Base-by-base conservation (phyloP, 2,797 vertebrate genomes). In the Tokudaia muenninki region DNA sequence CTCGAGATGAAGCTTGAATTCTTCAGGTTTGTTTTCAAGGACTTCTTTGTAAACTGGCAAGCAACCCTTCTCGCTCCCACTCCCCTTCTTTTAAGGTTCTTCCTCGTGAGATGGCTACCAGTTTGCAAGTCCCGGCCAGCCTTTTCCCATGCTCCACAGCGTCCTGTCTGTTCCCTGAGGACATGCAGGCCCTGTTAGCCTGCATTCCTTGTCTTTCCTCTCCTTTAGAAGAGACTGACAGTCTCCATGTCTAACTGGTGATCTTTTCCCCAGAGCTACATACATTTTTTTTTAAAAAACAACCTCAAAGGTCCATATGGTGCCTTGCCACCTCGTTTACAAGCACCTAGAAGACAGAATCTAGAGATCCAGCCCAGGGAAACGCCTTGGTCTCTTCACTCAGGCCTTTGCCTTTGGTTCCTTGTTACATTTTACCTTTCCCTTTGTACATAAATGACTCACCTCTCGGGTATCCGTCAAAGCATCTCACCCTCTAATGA, bases 1-100 rank as follows among this genome's bases (percentile, higher is more conserved):
- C 72, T 90, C 70, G 83, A 79, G 81, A 82, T 50, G 82, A 82
- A 87, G 22, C 77, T 29, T 44, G 84, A 75, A 80, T 88, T 75
- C 61, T n/a, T 87, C n/a, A n/a, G n/a, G 24, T 44, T 74, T 57
- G 10, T 90, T 82, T 87, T 57, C 75, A 82, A 87, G 75, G n/a
- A 4, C 90, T 10, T 65, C 21, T 80, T 79, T 47, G 26, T 61
- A 59, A 67, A 12, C 31, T 86, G 19, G 10, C 37, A 50, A 79
- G 34, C 78, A 80, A 52, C 34, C 10, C 59, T 22, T 55, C 47
- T 13, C 57, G 3, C 29, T 70, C 4, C 19, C 6, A 47, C 11
- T 29, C 37, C 37, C 75, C 55, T 44, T 17, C 6, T 50, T 47
- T 91, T 44, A 19, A 55, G 17, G 19, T 11, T 80, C 57, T 24